A percentile compares a stretch with the other conserved stretches of the same genome.
phyloP scores from a whole-genome alignment of 2,797 vertebrate species.

The Tamandua tetradactyla region DNA sequence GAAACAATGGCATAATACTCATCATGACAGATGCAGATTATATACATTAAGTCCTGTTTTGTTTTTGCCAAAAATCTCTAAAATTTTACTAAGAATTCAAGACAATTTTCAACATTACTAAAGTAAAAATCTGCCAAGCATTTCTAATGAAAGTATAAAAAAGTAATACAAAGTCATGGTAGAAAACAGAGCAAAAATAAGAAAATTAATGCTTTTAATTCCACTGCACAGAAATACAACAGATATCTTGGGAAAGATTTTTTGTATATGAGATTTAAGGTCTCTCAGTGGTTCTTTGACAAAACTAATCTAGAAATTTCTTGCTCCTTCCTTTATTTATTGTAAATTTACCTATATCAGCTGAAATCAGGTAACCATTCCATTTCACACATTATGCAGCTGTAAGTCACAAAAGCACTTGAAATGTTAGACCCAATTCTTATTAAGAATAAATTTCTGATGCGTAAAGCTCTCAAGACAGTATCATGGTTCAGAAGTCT shows the following conservation, averaged over 20 bases:
- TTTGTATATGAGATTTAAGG: constrained; percentile 19
- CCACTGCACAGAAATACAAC: neutral
- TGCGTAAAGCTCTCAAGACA: constrained; percentile 24
- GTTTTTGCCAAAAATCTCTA: constrained; percentile 5
- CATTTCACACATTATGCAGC: neutral
- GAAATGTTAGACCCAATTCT: constrained; percentile 25
- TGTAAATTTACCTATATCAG: constrained; percentile 2
- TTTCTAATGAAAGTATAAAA: neutral
- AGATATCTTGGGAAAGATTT: constrained; percentile 21
- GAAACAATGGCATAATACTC: constrained; percentile 23
- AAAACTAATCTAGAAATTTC: constrained; percentile 13
- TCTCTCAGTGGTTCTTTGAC: constrained; percentile 31
- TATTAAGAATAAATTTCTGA: neutral
- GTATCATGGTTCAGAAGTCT: constrained; percentile 19
- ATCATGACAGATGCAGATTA: constrained; percentile 1
- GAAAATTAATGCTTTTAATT: constrained; percentile 25
- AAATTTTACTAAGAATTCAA: constrained; percentile 47
- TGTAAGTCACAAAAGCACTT: neutral
- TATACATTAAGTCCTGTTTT: constrained; percentile 19
- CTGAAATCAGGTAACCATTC: neutral
- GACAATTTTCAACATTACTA: constrained; percentile 39
- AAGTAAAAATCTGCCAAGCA: neutral
- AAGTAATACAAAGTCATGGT: neutral
- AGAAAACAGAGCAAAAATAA: constrained; percentile 14
- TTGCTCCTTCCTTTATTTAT: neutral